Evolutionary conservation across 2,888 invertebrate genomes (phyloP).

Genomic region (Megaustenia siamemsis): DNA sequence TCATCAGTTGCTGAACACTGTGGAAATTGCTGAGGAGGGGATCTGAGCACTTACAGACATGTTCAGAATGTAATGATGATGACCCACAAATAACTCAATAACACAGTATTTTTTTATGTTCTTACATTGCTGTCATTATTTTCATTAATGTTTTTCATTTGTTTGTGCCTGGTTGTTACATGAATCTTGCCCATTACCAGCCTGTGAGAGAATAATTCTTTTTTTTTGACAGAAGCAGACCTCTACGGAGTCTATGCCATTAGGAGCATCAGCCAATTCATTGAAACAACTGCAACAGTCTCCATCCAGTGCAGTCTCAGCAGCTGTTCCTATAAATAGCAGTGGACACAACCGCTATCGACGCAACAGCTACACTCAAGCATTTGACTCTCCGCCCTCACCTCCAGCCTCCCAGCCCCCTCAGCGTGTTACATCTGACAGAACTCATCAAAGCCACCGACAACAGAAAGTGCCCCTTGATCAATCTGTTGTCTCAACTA

Average conservation of each 20-base stretch:
- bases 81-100: too few species aligned
- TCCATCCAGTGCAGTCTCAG: conserved; percentile 16
- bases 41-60: too few species aligned
- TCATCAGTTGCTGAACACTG: too few species aligned
- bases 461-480: neutral
- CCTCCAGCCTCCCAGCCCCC: conserved; percentile 49
- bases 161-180: too few species aligned
- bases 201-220: too few species aligned
- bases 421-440: neutral
- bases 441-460: neutral
- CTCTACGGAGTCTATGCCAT: conserved; percentile 47
- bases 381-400: conserved; percentile 57
- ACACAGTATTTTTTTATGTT: too few species aligned
- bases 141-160: too few species aligned
- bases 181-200: too few species aligned
- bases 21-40: too few species aligned
- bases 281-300: conserved; percentile 30
- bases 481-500: neutral
- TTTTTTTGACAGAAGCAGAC: conserved; percentile 16
- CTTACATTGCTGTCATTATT: too few species aligned
- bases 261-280: conserved; percentile 55
- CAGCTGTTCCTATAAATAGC: conserved; percentile 33
- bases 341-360: conserved; percentile 51
- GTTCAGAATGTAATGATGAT: too few species aligned
- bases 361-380: conserved; percentile 61